Conservation (phyloP, 2,888 invertebrate genomes). For the Cantharis nigra region DNA sequence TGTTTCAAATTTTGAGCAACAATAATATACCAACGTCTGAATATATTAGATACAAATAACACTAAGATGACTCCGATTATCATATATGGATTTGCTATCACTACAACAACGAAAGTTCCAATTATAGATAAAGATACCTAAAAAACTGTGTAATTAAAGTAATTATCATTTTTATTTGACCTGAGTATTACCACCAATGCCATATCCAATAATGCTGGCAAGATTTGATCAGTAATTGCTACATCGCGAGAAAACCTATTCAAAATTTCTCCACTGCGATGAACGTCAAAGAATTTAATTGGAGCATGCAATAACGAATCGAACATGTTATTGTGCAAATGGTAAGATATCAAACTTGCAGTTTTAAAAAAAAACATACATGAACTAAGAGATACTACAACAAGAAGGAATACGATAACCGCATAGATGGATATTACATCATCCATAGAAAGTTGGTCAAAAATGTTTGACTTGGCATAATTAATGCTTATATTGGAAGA, state of each 20-base stretch:
- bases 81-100: slow-evolving; percentile 69
- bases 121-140: slow-evolving; percentile 58
- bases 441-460: too few relatives aligned
- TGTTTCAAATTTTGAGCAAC: slow-evolving; percentile 74
- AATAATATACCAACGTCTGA: slow-evolving; percentile 66
- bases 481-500: too few relatives aligned
- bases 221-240: slow-evolving; percentile 74
- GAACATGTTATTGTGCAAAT: slow-evolving; percentile 73
- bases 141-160: not conserved
- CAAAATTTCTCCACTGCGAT: slow-evolving; percentile 79
- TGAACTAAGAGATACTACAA: too few relatives aligned
- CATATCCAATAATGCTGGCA: slow-evolving; percentile 62
- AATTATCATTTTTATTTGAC: too few relatives aligned
- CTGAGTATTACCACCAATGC: not conserved
- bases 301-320: slow-evolving; percentile 58
- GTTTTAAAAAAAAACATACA: too few relatives aligned
- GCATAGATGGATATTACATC: too few relatives aligned
- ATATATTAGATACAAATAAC: slow-evolving; percentile 64
- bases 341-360: slow-evolving; percentile 40
- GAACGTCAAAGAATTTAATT: slow-evolving; percentile 81
- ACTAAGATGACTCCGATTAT: slow-evolving; percentile 65
- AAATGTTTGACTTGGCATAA: too few relatives aligned
- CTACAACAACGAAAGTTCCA: slow-evolving; percentile 71
- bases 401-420: too few relatives aligned
- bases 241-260: slow-evolving; percentile 84